Evolutionary conservation across 1,140 invertebrate genomes (phyloP).

Genomic region (Delia radicum): DNA sequence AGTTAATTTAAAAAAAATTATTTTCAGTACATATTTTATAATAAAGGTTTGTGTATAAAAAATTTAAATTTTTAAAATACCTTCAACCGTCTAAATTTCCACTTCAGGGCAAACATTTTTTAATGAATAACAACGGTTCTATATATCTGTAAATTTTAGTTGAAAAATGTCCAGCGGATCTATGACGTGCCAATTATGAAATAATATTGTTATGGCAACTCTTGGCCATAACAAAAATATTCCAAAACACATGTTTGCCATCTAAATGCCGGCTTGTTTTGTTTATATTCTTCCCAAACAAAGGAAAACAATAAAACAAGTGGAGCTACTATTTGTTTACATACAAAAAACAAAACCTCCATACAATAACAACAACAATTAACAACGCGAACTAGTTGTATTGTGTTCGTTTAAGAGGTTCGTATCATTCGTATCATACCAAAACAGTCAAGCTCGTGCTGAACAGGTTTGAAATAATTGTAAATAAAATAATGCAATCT

Average conservation of each 20-base stretch:
- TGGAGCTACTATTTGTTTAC: not conserved
- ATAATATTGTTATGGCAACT: too few relatives aligned
- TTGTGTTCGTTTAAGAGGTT: constrained; percentile 24
- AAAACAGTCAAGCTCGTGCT: not conserved
- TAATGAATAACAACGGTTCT: too few relatives aligned
- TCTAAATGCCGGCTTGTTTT: not conserved
- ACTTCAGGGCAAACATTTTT: too few relatives aligned
- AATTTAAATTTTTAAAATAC: too few relatives aligned
- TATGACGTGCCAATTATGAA: too few relatives aligned
- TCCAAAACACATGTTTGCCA: not conserved
- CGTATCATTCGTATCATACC: too few relatives aligned
- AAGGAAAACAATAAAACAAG: not conserved
- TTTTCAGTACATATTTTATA: too few relatives aligned
- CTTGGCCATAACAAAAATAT: not conserved
- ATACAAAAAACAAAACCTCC: not conserved
- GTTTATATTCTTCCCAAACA: not conserved
- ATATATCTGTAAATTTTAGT: too few relatives aligned
- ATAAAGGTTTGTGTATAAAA: too few relatives aligned
- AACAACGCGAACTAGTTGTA: not conserved
- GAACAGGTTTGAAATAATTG: not conserved
- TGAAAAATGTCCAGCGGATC: too few relatives aligned
- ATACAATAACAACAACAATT: not conserved
- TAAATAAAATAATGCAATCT: constrained; percentile 10
- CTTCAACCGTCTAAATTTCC: too few relatives aligned
- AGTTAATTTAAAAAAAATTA: too few relatives aligned